Evolutionary conservation across 2,113 vertebrate genomes (phyloP), one percentile per base, ranked within the genome.

Genomic region (Heliornis fulica): DNA sequence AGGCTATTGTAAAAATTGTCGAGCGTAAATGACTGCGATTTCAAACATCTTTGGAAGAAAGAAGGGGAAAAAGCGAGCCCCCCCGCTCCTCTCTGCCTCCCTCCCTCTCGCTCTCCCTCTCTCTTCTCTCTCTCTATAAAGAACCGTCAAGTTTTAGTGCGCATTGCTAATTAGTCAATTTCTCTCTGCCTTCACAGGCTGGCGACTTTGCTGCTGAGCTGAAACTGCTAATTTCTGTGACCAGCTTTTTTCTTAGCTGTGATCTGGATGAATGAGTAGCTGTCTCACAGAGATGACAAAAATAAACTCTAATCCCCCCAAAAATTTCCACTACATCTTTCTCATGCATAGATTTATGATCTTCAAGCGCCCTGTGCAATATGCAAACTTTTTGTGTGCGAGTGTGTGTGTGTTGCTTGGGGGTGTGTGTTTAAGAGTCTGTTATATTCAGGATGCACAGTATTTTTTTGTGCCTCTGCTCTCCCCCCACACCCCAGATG

Each of bases 151-250:
- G 99, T 99, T 99, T 99, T 99, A 99, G 99, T 99, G 99, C 99
- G 99, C 99, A 99, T 99, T 99, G 99, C 99, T 99, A 99, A 99
- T 99, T 99, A 99, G 99, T 99, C 99, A 99, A 99, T 99, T 99
- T 99, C 99, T 99, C 99, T 99, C 99, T 99, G 99, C 99, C 99
- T 99, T 99, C 99, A 99, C 99, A 99, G 99, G 99, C 99, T 99
- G 99, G 99, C 99, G 99, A 99, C 99, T 99, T 99, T 99, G 99
- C 99, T 99, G 99, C 99, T 99, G 99, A 99, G 99, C 99, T 99
- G 99, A 99, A 99, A 99, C 99, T 99, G 99, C 99, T 99, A 99
- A 99, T 99, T 99, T 99, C 99, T 99, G 99, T 99, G 99, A 99
- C 99, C 99, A 99, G 99, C 99, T 99, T 99, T 99, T 99, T 99